Evolutionary conservation across 2,797 vertebrate genomes (phyloP).

Genomic region (Sphaeramia orbicularis): DNA sequence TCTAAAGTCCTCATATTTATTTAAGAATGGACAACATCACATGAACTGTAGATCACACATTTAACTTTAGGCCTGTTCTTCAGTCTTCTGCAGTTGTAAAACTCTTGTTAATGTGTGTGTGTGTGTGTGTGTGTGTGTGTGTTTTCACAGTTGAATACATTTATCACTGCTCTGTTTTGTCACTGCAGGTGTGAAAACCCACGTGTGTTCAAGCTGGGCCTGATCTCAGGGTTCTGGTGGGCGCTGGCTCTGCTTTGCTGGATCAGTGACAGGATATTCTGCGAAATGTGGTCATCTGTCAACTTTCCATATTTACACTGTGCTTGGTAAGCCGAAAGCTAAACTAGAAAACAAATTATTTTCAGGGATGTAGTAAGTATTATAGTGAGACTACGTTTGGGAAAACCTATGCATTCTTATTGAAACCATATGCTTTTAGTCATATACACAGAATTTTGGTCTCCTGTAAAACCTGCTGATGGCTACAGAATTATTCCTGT

Average conservation of each 20-base stretch:
- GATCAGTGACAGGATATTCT: slow-evolving; percentile 97
- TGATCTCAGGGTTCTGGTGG: slow-evolving; percentile 92
- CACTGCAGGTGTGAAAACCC: slow-evolving; percentile 93
- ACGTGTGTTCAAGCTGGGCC: slow-evolving; percentile 95
- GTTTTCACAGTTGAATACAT: not conserved
- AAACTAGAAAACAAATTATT: not conserved
- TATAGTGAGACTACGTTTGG: not conserved
- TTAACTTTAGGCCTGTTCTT: not conserved
- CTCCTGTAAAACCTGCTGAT: too few species aligned
- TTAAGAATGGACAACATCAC: not conserved
- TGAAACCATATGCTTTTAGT: too few species aligned
- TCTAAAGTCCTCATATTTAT: too few species aligned
- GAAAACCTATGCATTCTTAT: not conserved
- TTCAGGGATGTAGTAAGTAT: not conserved
- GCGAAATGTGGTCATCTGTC: slow-evolving; percentile 96
- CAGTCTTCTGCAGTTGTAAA: too few species aligned
- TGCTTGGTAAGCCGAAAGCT: slow-evolving; percentile 89
- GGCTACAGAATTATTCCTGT: too few species aligned
- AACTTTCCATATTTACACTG: slow-evolving; percentile 98
- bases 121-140: slow-evolving; percentile 8
- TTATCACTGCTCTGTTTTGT: slow-evolving; percentile 24
- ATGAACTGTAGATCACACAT: not conserved
- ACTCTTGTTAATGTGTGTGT: too few species aligned
- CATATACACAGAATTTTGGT: too few species aligned
- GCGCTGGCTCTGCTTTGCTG: slow-evolving; percentile 94